A percentile compares a stretch with the other conserved stretches of the same genome.
Evolutionary conservation across 2,113 vertebrate genomes (phyloP).

Genomic region (Procavia capensis): DNA sequence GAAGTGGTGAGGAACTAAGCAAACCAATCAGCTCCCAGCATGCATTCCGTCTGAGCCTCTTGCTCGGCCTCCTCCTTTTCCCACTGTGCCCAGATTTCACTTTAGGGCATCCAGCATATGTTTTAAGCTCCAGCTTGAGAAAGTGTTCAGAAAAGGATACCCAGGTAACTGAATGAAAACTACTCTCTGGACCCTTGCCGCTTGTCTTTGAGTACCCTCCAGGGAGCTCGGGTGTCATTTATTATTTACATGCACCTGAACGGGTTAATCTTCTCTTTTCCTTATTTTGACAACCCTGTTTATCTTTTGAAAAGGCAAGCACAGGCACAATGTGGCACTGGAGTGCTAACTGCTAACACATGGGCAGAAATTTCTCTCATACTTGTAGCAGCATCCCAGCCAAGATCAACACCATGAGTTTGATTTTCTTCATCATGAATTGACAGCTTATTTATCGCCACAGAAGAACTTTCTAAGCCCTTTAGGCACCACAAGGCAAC

Average conservation of each 20-base stretch:
- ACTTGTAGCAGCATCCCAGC: slow-evolving; percentile 84
- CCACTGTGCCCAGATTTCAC: slow-evolving; percentile 79
- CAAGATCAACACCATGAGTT: slow-evolving; percentile 92
- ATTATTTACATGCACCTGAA: slow-evolving; percentile 78
- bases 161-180: slow-evolving; percentile 60
- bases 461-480: slow-evolving; percentile 89
- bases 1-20: slow-evolving; percentile 79
- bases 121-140: slow-evolving; percentile 76
- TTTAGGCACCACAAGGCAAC: slow-evolving; percentile 89
- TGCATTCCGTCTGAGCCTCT: not conserved
- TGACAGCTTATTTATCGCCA: slow-evolving; percentile 93
- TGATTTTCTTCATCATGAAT: slow-evolving; percentile 93
- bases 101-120: slow-evolving; percentile 77
- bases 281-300: slow-evolving; percentile 90
- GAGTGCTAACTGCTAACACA: slow-evolving; percentile 90
- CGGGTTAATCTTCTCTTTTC: slow-evolving; percentile 87
- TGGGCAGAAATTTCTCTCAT: slow-evolving; percentile 90
- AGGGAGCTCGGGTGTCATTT: slow-evolving; percentile 77
- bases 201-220: slow-evolving; percentile 80
- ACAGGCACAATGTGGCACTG: slow-evolving; percentile 83
- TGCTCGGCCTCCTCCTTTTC: slow-evolving; percentile 10
- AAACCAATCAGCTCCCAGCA: slow-evolving; percentile 79
- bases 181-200: slow-evolving; percentile 68
- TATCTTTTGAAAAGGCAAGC: slow-evolving; percentile 87
- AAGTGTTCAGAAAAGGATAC: slow-evolving; percentile 61